Base-by-base conservation (phyloP, 1,140 invertebrate genomes). In the Coenobita brevimanus region DNA sequence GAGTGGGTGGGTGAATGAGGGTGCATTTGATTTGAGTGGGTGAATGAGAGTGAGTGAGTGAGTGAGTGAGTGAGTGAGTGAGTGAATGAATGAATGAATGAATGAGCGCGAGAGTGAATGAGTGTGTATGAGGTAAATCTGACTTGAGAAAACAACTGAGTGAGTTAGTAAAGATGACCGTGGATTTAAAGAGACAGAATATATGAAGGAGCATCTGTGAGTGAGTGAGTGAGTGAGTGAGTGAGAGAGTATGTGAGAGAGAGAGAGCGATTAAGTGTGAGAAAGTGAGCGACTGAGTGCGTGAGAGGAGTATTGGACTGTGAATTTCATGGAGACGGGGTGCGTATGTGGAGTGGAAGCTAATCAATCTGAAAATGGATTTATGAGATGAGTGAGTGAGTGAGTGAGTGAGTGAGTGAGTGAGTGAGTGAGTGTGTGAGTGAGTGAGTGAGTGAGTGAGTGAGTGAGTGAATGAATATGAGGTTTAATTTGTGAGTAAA, bases 31-130 rank as follows among this genome's bases (percentile, higher is more conserved):
- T n/a, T n/a, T n/a, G n/a, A n/a, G n/a, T n/a, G n/a, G n/a, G n/a
- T n/a, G n/a, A n/a, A n/a, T n/a, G n/a, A n/a, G n/a, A n/a, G 64
- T 33, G 64, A 69, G 64, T 27, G 33, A 69, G 64, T 27, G 64
- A 27, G 64, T 27, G 64, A 69, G 64, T 69, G 64, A 69, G 64
- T 33, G 64, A 69, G 64, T 27, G 64, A 69, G 64, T 33, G 33
- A 69, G 64, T 8, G 64, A 69, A n/a, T 8, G 64, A 33, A n/a
- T n/a, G 64, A 69, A n/a, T 27, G 64, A 69, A 10, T 33, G 64
- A 27, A n/a, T 8, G 64, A 6, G 64, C 6, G 64, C 6, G 6
- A 10, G 33, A 33, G 6, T 69, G 64, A 69, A n/a, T 27, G 64
- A 69, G 64, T 27, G 33, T 8, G 64, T 33, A n/a, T 8, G 64